phyloP scores from a whole-genome alignment of 2,888 invertebrate species.

The Microdon myrmicae region DNA sequence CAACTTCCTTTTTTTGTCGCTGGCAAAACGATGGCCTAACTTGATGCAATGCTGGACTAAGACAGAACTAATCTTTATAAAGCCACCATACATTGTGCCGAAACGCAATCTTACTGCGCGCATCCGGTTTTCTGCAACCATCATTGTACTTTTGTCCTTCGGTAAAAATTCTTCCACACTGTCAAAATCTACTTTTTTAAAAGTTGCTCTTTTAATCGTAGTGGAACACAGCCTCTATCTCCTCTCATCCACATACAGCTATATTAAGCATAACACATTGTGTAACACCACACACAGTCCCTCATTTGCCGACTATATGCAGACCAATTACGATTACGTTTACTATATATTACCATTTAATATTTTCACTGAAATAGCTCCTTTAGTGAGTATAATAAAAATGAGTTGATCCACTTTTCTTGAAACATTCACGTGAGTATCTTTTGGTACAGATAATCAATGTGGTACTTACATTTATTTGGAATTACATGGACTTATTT shows the following conservation, averaged over 20 bases:
- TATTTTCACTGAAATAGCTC: constrained; percentile 38
- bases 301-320: constrained; percentile 55
- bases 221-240: constrained; percentile 61
- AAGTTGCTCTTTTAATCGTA: too few relatives aligned
- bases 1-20: constrained; percentile 58
- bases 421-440: neutral
- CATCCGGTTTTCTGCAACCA: constrained; percentile 56
- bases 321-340: constrained; percentile 57
- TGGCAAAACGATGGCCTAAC: constrained; percentile 61
- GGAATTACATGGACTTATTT: constrained; percentile 80
- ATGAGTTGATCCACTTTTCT: constrained; percentile 3
- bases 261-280: constrained; percentile 43
- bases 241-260: constrained; percentile 55
- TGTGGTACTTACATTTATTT: constrained; percentile 70
- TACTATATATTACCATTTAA: constrained; percentile 57
- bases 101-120: constrained; percentile 56
- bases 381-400: constrained; percentile 55
- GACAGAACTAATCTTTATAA: constrained; percentile 60
- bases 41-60: constrained; percentile 61
- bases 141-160: constrained; percentile 57
- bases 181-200: too few relatives aligned
- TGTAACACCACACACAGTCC: constrained; percentile 55
- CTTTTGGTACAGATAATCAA: constrained; percentile 46
- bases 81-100: constrained; percentile 58
- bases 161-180: too few relatives aligned